Evolutionary conservation across 2,797 vertebrate species (phyloP).

Genomic region (Euphonia xanthogaster): DNA sequence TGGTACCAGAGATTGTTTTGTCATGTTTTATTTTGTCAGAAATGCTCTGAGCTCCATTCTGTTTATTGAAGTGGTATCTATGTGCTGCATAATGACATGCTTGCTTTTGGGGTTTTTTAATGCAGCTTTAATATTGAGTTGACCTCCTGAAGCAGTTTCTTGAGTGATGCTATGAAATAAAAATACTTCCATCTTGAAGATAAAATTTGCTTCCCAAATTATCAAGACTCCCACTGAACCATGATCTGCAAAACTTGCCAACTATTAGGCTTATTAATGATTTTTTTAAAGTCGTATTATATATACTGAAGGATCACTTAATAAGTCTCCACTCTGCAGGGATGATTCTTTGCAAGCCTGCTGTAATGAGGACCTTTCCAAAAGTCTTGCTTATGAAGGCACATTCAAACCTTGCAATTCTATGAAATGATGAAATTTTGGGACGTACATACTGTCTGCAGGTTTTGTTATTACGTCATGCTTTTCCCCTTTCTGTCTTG

Average conservation of each 20-base stretch:
- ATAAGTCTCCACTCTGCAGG: not conserved
- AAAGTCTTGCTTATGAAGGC: not conserved
- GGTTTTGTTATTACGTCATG: not conserved
- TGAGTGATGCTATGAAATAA: not conserved
- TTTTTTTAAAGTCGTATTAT: accelerated
- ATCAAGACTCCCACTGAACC: not conserved
- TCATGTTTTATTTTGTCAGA: not conserved
- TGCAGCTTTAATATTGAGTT: not conserved
- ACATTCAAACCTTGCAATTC: not conserved
- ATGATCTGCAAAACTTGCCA: not conserved
- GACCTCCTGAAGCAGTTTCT: not conserved
- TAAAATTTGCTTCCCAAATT: not conserved
- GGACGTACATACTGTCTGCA: no score
- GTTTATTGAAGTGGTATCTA: not conserved
- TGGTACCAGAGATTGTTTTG: not conserved
- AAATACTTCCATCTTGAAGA: not conserved
- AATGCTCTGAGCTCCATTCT: not conserved
- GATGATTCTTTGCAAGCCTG: not conserved
- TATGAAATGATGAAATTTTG: not conserved
- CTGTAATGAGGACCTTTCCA: not conserved
- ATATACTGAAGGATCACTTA: not conserved
- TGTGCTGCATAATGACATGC: not conserved
- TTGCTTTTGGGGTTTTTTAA: not conserved
- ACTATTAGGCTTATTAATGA: not conserved
- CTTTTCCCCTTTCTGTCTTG: not conserved